phyloP scores from a whole-genome alignment of 2,888 invertebrate genomes.

The Megalurothrips usitatus region DNA sequence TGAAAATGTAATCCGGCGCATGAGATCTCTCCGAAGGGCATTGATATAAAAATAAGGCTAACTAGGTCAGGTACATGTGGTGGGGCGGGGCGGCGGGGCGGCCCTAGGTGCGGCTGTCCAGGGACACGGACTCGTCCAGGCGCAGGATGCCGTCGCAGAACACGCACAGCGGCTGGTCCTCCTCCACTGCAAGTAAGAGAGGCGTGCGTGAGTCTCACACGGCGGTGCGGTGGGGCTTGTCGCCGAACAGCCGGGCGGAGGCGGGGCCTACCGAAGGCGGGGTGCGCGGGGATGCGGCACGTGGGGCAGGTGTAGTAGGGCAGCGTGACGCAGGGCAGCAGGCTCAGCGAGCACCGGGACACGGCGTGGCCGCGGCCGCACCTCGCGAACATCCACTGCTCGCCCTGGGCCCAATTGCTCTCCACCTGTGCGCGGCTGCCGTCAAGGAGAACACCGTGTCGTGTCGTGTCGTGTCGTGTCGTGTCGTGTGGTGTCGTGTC shows the following conservation, averaged over 20 bases:
- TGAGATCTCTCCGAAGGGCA: too few relatives aligned
- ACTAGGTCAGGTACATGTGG: not conserved
- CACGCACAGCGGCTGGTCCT: not conserved
- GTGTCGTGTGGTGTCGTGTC: too few relatives aligned
- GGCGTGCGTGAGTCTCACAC: not conserved
- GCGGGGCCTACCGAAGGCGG: conserved; percentile 34
- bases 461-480: too few relatives aligned
- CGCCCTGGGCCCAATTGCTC: not conserved
- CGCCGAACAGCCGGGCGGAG: not conserved
- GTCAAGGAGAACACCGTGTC: not conserved
- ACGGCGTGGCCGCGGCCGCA: conserved; percentile 36
- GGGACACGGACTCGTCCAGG: not conserved
- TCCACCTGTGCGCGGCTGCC: not conserved
- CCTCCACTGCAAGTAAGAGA: not conserved
- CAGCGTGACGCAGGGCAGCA: conserved; percentile 36
- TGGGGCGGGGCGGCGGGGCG: not conserved
- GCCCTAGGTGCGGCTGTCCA: not conserved
- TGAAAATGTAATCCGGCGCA: too few relatives aligned
- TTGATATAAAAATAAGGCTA: not conserved
- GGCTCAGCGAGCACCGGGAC: conserved; percentile 37
- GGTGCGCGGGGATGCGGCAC: conserved; percentile 37
- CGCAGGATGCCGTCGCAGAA: conserved; percentile 11
- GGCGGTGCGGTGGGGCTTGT: too few relatives aligned
- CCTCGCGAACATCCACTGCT: conserved; percentile 29
- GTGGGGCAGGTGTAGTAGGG: conserved; percentile 36